Evolutionary conservation across 1,140 invertebrate genomes (phyloP), one percentile per base, ranked within the genome.

Genomic region (Rhagoletis pomonella): DNA sequence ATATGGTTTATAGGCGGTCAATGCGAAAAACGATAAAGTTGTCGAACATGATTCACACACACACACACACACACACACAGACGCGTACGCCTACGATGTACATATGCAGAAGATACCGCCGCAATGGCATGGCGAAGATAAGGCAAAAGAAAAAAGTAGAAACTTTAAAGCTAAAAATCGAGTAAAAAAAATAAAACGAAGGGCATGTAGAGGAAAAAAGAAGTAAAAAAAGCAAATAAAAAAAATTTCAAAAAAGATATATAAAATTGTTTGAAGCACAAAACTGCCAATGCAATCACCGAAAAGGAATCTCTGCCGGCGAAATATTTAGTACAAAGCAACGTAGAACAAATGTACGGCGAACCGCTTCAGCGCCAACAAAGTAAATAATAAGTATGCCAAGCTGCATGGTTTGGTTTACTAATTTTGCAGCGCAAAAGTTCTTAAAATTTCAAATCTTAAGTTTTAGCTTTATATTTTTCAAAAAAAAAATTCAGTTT

Each of bases 21-120:
- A 81, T 81, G 19, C 17, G 73, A 47, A n/a, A n/a, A 81, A 55
- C 73, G 73, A 81, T 81, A 81, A 81, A 81, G 73, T 81, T 81
- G 73, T 81, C 47, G 50, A 81, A 81, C 9, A 47, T 17, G 3
- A 81, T 55, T 29, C 29, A 2, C 39, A 69, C 64, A 29, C 64
- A 5, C 14, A n/a, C 39, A 47, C 44, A 6, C 69, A 4, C 62
- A 64, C 9, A 64, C 17, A 59, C 58, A 59, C 12, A 59, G 6
- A 62, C 12, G 4, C 7, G 10, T 14, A 62, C 60, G 12, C 4
- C 39, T 47, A 69, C 67, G 29, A 29, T 29, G n/a, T n/a, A n/a
- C n/a, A 29, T n/a, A 17, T 4, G 17, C 10, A 44, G 42, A 12
- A 4, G 67, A 73, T 47, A 73, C 12, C 1, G 29, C 29, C 29